Conservation (phyloP, 1,140 invertebrate genomes). For the Meloidogyne exigua region DNA sequence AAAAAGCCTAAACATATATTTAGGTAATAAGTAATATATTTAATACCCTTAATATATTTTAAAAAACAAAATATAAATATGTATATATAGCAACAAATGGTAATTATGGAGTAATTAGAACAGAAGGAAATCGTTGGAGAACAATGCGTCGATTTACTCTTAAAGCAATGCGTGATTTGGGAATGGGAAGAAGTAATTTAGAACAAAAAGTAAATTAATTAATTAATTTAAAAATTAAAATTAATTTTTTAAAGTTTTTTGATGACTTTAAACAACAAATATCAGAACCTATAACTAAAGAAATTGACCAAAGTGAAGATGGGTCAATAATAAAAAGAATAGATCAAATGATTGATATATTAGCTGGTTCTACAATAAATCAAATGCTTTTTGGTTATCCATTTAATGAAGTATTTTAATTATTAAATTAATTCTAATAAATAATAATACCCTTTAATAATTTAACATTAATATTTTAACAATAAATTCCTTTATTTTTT, state of each 20-base stretch:
- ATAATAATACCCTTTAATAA: not conserved
- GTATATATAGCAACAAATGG: not conserved
- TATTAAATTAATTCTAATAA: not conserved
- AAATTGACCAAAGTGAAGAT: not conserved
- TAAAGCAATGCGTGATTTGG: slow-evolving; percentile 31
- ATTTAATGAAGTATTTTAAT: slow-evolving; percentile 18
- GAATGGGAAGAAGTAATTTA: slow-evolving; percentile 31
- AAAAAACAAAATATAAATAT: not conserved
- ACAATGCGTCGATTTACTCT: slow-evolving; percentile 33
- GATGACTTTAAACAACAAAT: slow-evolving; percentile 14
- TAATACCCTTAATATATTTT: not conserved
- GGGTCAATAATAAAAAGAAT: not conserved
- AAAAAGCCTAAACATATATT: not conserved
- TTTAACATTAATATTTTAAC: not conserved
- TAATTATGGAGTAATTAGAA: slow-evolving; percentile 32
- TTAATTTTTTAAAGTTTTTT: slow-evolving; percentile 19
- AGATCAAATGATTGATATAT: slow-evolving; percentile 10
- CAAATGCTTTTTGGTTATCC: slow-evolving; percentile 26
- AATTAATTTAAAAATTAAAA: not conserved
- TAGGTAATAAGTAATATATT: slow-evolving; percentile 11
- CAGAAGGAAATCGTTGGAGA: slow-evolving; percentile 39
- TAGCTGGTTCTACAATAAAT: slow-evolving; percentile 31
- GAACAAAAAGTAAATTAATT: slow-evolving; percentile 24
- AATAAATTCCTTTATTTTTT: not conserved
- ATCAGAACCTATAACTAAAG: not conserved